phyloP scores from a whole-genome alignment of 2,888 invertebrate genomes.

The Megaustenia siamemsis region DNA sequence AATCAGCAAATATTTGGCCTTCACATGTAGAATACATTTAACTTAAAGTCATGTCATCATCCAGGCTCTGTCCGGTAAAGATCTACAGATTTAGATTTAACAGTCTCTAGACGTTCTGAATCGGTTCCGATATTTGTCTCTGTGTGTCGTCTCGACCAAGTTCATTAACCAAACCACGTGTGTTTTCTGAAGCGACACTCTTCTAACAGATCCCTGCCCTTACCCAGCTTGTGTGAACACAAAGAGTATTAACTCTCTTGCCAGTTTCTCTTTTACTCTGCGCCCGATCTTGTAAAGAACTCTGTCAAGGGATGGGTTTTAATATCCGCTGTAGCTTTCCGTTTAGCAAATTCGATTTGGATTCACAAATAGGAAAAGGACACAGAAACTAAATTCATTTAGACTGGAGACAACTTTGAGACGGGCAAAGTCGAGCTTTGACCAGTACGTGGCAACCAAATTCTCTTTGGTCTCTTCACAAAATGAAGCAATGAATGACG shows the following conservation, averaged over 20 bases:
- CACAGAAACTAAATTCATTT: conserved; percentile 30
- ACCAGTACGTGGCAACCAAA: conserved; percentile 21
- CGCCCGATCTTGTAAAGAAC: background rate
- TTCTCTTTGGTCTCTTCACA: conserved; percentile 3
- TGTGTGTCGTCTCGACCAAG: background rate
- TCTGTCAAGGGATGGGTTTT: conserved; percentile 1
- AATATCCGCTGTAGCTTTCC: conserved; percentile 22
- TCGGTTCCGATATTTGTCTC: background rate
- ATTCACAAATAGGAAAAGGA: conserved; percentile 39
- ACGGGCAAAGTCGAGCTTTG: background rate
- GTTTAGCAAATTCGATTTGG: conserved; percentile 41
- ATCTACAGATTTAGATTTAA: background rate
- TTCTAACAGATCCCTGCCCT: background rate
- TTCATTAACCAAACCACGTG: background rate
- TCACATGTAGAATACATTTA: too few species aligned
- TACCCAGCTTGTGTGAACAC: background rate
- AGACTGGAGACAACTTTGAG: conserved; percentile 1
- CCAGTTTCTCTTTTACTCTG: background rate
- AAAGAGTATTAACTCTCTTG: background rate
- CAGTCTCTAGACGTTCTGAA: background rate
- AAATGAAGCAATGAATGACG: background rate
- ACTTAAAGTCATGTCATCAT: background rate
- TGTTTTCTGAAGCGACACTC: background rate
- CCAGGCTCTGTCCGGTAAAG: background rate
- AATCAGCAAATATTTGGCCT: too few species aligned